Base-by-base conservation (phyloP, 2,113 vertebrate species). In the Myotis davidii region DNA sequence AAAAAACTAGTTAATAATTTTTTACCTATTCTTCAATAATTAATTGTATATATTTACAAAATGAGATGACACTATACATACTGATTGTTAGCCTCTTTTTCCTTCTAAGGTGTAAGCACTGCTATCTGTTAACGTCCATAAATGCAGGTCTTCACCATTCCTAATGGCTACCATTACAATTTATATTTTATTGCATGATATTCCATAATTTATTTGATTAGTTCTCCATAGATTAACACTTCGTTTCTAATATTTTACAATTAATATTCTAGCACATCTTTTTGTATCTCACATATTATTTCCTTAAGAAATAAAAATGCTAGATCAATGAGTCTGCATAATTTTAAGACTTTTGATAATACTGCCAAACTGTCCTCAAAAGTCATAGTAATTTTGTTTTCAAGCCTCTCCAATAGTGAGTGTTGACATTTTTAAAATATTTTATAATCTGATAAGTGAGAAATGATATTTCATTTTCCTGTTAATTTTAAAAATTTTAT, bases 31-130 rank as follows among this genome's bases (percentile, higher is more conserved):
- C 42, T 54, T 93, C 9, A 90, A 92, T 4, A 95, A 90, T 82
- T 86, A 93, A 50, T 85, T 81, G 29, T 89, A 83, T 45, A 77
- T 88, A 61, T 61, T 93, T 93, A 89, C 89, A 74, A 94, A 92
- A 52, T 74, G 50, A 70, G 17, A 84, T 3, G 13, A 70, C 11
- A 77, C 13, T 61, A 25, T 79, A 70, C 78, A 92, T 50, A 65
- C 7, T n/a, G 12, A 50, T 70, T 84, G 88, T 65, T 39, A 84
- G 39, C 39, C 8, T 93, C 56, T 72, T 92, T 88, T 94, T 88
- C 48, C n/a, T 73, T 69, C 70, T 94, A 79, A 65, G 56, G 4
- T 88, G 21, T 69, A 89, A 78, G 21, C 13, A 61, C 25, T 94
- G 25, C 37, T 76, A 2, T 45, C 27, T 67, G 69, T 91, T 91